Evolutionary conservation across 2,888 invertebrate species (phyloP).

Genomic region (Epinotia bilunana): DNA sequence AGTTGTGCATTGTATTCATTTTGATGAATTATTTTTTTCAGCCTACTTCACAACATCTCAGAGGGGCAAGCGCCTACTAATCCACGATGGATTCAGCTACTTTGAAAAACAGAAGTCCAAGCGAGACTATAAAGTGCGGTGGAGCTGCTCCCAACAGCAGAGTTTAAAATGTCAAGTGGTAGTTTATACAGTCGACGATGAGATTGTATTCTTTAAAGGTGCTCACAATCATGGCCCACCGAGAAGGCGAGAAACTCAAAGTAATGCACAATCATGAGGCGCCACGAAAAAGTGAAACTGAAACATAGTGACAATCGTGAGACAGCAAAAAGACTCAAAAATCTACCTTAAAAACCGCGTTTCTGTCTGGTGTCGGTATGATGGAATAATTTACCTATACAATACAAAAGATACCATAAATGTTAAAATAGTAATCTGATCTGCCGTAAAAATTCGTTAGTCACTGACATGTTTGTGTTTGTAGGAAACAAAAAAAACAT

Average conservation of each 20-base stretch:
- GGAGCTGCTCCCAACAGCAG: conserved; percentile 17
- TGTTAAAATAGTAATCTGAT: background rate
- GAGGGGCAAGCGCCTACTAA: conserved; percentile 14
- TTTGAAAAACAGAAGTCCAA: background rate
- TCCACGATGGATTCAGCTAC: background rate
- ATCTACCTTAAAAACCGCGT: background rate
- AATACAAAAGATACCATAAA: background rate
- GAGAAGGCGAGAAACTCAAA: background rate
- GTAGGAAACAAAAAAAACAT: no score
- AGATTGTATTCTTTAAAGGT: conserved; percentile 1
- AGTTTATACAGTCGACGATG: background rate
- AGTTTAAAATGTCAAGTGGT: background rate
- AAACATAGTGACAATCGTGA: background rate
- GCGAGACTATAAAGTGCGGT: background rate
- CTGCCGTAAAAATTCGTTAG: no score
- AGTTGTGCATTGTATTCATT: no score
- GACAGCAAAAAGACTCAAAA: background rate
- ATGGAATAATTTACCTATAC: no score
- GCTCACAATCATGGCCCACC: background rate
- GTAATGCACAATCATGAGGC: background rate
- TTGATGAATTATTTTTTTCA: no score
- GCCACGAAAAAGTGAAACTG: background rate
- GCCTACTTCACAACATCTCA: conserved; percentile 20
- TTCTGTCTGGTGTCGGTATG: background rate
- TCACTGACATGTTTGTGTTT: no score